phyloP scores from a whole-genome alignment of 2,797 vertebrate species.

The Melanotaenia nigrans region DNA sequence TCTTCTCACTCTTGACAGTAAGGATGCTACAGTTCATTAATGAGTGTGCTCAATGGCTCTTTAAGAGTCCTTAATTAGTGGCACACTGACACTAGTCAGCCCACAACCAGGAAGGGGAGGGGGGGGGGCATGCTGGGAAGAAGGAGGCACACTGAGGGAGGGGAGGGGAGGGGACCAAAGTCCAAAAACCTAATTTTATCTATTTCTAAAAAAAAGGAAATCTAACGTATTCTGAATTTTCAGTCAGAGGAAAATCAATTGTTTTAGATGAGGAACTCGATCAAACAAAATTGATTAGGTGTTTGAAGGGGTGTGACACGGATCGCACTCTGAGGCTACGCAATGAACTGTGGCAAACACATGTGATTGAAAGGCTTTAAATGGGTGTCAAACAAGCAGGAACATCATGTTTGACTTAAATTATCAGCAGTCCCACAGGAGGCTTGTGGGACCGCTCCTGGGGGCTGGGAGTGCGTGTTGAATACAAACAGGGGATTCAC shows the following conservation, averaged over 20 bases:
- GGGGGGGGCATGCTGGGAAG: constrained; percentile 50
- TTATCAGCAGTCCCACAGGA: constrained; percentile 78
- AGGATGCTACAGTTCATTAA: constrained; percentile 80
- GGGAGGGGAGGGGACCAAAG: constrained; percentile 43
- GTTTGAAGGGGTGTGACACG: constrained; percentile 60
- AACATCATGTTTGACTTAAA: constrained; percentile 83
- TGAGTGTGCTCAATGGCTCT: constrained; percentile 75
- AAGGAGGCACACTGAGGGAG: constrained; percentile 35
- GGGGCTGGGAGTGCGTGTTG: constrained; percentile 67
- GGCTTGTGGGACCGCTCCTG: constrained; percentile 64
- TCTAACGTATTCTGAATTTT: constrained; percentile 36
- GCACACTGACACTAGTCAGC: constrained; percentile 69
- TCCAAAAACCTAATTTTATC: constrained; percentile 38
- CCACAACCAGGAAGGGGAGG: constrained; percentile 32
- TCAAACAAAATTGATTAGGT: constrained; percentile 77
- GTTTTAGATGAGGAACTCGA: constrained; percentile 59
- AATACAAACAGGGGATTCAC: constrained; percentile 80
- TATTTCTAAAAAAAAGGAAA: background rate
- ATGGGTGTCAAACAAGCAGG: constrained; percentile 80
- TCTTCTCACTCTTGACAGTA: constrained; percentile 62
- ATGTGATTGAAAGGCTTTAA: constrained; percentile 80
- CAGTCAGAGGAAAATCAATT: constrained; percentile 61
- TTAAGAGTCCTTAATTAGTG: constrained; percentile 83
- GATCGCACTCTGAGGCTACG: constrained; percentile 51
- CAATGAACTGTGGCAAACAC: constrained; percentile 73